These are phyloP conservation scores for Hozukius guyotensis DNA, from an alignment of 2,797 vertebrate genomes.

Conservation along the genomic window DNA sequence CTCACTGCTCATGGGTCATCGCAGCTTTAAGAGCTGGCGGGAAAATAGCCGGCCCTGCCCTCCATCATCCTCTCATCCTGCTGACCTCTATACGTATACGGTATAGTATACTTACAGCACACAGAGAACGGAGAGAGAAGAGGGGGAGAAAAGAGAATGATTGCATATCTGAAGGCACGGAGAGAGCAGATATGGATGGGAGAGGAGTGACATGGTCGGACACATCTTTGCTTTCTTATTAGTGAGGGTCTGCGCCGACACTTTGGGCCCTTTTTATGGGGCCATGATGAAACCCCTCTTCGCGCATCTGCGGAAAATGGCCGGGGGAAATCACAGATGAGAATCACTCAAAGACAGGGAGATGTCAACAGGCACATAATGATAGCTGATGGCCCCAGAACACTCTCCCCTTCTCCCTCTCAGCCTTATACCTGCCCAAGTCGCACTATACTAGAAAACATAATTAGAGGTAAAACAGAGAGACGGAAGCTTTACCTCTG, in stretches of 20 bases:
- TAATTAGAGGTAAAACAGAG: slow-evolving; percentile 85
- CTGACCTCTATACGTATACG: slow-evolving; percentile 63
- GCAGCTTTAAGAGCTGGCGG: slow-evolving; percentile 66
- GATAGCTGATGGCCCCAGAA: slow-evolving; percentile 84
- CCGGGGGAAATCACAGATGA: slow-evolving; percentile 80
- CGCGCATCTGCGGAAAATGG: slow-evolving; percentile 81
- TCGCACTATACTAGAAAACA: slow-evolving; percentile 79
- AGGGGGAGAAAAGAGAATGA: slow-evolving; percentile 52
- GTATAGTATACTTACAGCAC: slow-evolving; percentile 71
- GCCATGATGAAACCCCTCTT: slow-evolving; percentile 79
- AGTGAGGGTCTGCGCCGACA: slow-evolving; percentile 67
- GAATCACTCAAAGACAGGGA: slow-evolving; percentile 84
- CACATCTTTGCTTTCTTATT: slow-evolving; percentile 80
- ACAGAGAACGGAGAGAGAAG: slow-evolving; percentile 23
- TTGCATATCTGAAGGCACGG: slow-evolving; percentile 75
- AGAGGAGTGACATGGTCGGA: slow-evolving; percentile 67
- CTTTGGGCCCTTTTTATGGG: slow-evolving; percentile 74
- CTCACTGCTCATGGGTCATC: slow-evolving; percentile 62
- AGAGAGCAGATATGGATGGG: slow-evolving; percentile 61
- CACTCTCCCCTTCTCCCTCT: slow-evolving; percentile 78
- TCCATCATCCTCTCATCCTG: slow-evolving; percentile 78
- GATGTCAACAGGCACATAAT: slow-evolving; percentile 87
- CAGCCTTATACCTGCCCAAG: slow-evolving; percentile 75
- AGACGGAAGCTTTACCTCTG: slow-evolving; percentile 75
- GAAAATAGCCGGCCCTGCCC: slow-evolving; percentile 69